phyloP scores from a whole-genome alignment of 2,113 vertebrate genomes.

The Tetrao urogallus region DNA sequence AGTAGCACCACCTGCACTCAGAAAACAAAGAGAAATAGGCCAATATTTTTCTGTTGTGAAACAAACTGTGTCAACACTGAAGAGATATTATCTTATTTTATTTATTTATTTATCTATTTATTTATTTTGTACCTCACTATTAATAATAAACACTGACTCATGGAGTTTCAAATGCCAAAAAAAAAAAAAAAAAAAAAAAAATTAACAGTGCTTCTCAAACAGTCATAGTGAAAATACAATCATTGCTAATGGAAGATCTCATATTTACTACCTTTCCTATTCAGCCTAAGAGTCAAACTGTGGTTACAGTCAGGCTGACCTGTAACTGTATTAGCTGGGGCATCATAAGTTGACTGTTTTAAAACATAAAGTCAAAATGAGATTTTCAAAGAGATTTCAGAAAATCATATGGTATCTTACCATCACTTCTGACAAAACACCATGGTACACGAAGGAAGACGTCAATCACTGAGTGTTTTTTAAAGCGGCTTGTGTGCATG shows the following conservation, averaged over 20 bases:
- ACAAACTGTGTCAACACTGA: background rate
- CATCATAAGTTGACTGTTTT: background rate
- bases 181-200: background rate
- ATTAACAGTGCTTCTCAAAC: background rate
- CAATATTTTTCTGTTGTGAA: background rate
- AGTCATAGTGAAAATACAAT: background rate
- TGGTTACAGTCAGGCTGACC: background rate
- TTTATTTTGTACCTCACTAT: rapidly evolving
- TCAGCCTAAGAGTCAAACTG: background rate
- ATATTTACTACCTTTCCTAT: background rate
- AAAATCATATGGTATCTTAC: background rate
- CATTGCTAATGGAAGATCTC: background rate
- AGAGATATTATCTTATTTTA: background rate
- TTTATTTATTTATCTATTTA: background rate
- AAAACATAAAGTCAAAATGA: background rate
- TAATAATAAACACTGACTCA: background rate
- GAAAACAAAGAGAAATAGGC: background rate
- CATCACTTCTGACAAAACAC: background rate
- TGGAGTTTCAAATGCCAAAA: background rate
- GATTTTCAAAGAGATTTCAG: background rate
- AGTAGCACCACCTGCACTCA: background rate
- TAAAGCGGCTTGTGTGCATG: background rate
- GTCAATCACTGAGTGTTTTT: background rate
- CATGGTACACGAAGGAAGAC: background rate
- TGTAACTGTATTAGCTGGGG: background rate